These are phyloP conservation scores for Aegotheles bennettii DNA, from an alignment of 2,113 vertebrate species.

Conservation along the genomic window DNA sequence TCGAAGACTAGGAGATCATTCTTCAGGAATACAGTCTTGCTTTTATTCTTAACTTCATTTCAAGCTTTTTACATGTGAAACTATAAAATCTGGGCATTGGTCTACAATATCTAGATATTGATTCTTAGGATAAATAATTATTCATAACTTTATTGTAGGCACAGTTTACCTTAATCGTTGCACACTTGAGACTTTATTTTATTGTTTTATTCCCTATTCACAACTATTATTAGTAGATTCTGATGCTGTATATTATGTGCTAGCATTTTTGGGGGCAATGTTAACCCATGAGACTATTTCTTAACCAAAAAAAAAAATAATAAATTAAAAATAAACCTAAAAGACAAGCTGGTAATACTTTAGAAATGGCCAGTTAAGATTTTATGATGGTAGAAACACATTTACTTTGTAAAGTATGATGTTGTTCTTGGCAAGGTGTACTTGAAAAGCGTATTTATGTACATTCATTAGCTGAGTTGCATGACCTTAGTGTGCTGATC, in stretches of 20 bases:
- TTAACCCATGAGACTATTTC: background rate
- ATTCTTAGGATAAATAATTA: background rate
- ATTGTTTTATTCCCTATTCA: background rate
- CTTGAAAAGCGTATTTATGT: background rate
- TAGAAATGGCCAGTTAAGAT: background rate
- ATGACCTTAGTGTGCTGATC: background rate
- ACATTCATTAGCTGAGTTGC: accelerated
- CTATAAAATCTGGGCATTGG: conserved; percentile 11
- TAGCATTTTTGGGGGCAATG: background rate
- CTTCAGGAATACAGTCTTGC: background rate
- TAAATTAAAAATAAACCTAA: background rate
- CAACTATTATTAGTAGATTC: background rate
- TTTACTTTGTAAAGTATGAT: background rate
- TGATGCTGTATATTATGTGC: background rate
- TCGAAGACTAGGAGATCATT: background rate
- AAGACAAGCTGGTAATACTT: background rate
- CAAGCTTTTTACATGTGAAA: background rate
- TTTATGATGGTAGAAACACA: background rate
- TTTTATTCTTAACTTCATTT: background rate
- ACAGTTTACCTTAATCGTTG: background rate
- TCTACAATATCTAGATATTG: background rate
- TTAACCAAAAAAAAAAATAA: background rate
- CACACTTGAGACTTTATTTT: background rate
- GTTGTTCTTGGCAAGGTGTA: background rate
- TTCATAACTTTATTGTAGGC: background rate